Evolutionary conservation across 1,140 invertebrate species (phyloP), one percentile per base, ranked within the genome.

Genomic region (Zophobas atratus): DNA sequence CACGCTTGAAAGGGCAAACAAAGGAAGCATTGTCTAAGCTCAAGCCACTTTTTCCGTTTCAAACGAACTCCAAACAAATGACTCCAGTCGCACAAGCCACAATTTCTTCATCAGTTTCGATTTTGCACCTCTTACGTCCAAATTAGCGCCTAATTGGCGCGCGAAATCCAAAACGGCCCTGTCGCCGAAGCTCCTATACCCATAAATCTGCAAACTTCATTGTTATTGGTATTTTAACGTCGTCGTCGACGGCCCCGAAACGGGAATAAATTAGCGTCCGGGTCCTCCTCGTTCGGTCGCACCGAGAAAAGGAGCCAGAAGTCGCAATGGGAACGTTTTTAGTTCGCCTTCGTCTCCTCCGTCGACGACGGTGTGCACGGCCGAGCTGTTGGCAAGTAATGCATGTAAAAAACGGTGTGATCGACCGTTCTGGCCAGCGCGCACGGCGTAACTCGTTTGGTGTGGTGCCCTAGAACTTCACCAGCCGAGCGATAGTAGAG

Each of bases 361-460:
- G 8, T 43, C 36, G 39, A 43, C 53, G 53, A 55, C 60, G 60
- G 60, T 67, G 39, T 67, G 20, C 60, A 51, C 51, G 46, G 70
- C 35, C 46, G 51, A 72, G 70, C 51, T 56, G 72, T 75, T 75
- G 72, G 72, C 72, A 75, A 56, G 46, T 72, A 72, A 75, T 75
- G 77, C 72, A 75, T 78, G 63, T 57, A 80, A 80, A 77, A 82
- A 82, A 77, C 73, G 77, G 79, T 79, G 81, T 82, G 79, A 82
- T 82, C 81, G 81, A 82, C 81, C 81, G 81, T 82, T 82, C 81
- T 82, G 79, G 79, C 81, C 70, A 80, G 79, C 79, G 77, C 73
- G 49, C 79, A 82, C 79, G 51, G 79, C 60, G 73, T 72, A 80
- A 79, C 79, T 81, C 70, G 77, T 77, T 78, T 76, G 53, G 70